Percentiles rank a stretch among this genome's conserved stretches.
These are phyloP conservation scores for Diadophis punctatus DNA, from an alignment of 2,113 vertebrate genomes.

Conservation along the genomic window DNA sequence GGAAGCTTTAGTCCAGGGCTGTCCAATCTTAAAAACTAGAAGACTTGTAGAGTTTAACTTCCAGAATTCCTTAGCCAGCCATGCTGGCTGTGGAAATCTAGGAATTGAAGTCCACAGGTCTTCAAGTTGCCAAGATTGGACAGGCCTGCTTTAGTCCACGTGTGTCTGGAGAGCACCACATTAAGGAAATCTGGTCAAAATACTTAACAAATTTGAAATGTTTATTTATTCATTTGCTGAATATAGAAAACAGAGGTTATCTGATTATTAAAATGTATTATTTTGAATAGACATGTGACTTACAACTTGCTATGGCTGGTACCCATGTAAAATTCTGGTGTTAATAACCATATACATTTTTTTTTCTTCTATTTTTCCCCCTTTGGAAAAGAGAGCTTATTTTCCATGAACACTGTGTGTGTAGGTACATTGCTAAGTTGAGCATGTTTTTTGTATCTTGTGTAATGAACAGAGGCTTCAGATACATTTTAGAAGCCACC, in stretches of 20 bases:
- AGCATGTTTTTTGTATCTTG: slow-evolving; percentile 60
- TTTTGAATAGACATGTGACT: slow-evolving; percentile 86
- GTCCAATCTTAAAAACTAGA: not conserved
- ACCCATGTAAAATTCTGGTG: slow-evolving; percentile 82
- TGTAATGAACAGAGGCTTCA: slow-evolving; percentile 52
- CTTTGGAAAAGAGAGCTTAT: slow-evolving; percentile 63
- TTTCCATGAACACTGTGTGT: slow-evolving; percentile 71
- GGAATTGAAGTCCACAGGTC: not conserved
- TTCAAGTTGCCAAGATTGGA: not conserved
- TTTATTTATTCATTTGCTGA: slow-evolving; percentile 88
- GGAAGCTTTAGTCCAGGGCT: not conserved
- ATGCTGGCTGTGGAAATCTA: not conserved
- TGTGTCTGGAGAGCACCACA: not conserved
- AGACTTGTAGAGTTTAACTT: not conserved
- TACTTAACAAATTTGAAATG: slow-evolving; percentile 75
- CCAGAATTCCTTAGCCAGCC: not conserved
- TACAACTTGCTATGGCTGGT: slow-evolving; percentile 97
- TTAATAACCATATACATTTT: slow-evolving; percentile 69
- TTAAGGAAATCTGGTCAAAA: slow-evolving; percentile 20
- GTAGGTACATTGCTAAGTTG: slow-evolving; percentile 62
- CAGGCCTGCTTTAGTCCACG: not conserved
- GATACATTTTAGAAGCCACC: slow-evolving; percentile 51
- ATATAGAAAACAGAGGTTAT: slow-evolving; percentile 76
- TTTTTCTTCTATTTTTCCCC: slow-evolving; percentile 13
- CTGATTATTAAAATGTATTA: slow-evolving; percentile 81